phyloP scores from a whole-genome alignment of 1,140 invertebrate species.

The Ceratosolen fusciceps region DNA sequence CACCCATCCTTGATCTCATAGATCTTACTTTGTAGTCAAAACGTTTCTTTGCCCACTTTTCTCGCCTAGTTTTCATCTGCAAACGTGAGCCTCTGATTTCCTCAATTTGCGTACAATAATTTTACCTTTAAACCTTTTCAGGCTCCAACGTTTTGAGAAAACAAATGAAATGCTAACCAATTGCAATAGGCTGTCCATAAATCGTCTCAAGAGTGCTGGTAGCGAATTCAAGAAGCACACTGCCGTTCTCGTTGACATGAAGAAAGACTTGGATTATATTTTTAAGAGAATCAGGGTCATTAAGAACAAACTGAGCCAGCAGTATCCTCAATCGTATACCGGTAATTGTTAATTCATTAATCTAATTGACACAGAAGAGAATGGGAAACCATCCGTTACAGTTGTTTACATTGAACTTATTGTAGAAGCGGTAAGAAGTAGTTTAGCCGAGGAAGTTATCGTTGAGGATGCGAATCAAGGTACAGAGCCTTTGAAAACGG shows the following conservation, averaged over 20 bases:
- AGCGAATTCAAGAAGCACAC: conserved; percentile 93
- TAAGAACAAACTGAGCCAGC: conserved; percentile 85
- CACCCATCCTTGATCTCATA: too few relatives aligned
- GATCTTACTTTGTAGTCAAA: too few relatives aligned
- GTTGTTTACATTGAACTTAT: conserved; percentile 11
- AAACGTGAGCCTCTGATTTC: too few relatives aligned
- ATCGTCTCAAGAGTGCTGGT: conserved; percentile 84
- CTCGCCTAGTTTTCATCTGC: too few relatives aligned
- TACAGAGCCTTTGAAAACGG: conserved; percentile 61
- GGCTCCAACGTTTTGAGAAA: conserved; percentile 95
- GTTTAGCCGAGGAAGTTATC: conserved; percentile 75
- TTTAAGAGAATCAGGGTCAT: conserved; percentile 83
- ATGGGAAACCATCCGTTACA: neutral
- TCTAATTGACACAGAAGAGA: neutral
- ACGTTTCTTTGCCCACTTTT: too few relatives aligned
- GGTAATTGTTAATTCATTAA: conserved; percentile 62
- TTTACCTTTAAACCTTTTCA: conserved; percentile 66
- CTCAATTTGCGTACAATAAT: too few relatives aligned
- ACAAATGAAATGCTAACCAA: conserved; percentile 98
- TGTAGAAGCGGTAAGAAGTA: conserved; percentile 76
- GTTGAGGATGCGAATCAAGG: conserved; percentile 63
- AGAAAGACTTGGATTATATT: conserved; percentile 83
- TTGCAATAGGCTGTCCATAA: conserved; percentile 89
- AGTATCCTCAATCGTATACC: conserved; percentile 89
- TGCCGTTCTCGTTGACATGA: conserved; percentile 82